Conservation (phyloP, 2,113 vertebrate genomes). For the Rhabdornis inornatus region DNA sequence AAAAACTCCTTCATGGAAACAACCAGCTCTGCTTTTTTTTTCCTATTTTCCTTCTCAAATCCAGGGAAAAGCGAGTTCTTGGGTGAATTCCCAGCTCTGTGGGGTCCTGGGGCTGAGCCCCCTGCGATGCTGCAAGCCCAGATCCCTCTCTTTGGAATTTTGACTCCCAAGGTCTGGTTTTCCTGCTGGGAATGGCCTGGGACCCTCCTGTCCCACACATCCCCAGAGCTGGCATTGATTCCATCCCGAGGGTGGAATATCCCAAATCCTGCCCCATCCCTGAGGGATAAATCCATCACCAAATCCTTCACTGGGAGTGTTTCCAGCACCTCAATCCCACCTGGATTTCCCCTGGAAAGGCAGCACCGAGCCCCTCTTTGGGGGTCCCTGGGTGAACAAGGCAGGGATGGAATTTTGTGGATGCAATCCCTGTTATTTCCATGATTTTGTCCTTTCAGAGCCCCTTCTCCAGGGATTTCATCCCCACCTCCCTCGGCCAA, state of each 20-base stretch:
- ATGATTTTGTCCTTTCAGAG: background rate
- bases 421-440: background rate
- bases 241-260: background rate
- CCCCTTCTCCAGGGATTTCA: too few species aligned
- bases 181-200: background rate
- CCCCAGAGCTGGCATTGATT: too few species aligned
- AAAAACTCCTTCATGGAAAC: background rate
- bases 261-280: background rate
- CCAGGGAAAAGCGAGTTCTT: fast-evolving
- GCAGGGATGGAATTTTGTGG: background rate
- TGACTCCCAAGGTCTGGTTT: background rate
- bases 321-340: background rate
- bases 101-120: background rate
- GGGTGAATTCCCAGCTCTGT: background rate
- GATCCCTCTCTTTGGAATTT: background rate
- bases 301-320: fast-evolving
- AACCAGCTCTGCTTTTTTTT: background rate
- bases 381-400: background rate
- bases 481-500: background rate
- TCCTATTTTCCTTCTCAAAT: background rate
- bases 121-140: background rate
- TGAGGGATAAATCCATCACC: fast-evolving
- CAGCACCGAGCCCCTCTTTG: too few species aligned
- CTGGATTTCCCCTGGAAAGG: fast-evolving
- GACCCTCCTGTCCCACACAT: background rate